These are phyloP conservation scores for Xanthia icteritia DNA, from an alignment of 2,888 invertebrate genomes.

Conservation along the genomic window DNA sequence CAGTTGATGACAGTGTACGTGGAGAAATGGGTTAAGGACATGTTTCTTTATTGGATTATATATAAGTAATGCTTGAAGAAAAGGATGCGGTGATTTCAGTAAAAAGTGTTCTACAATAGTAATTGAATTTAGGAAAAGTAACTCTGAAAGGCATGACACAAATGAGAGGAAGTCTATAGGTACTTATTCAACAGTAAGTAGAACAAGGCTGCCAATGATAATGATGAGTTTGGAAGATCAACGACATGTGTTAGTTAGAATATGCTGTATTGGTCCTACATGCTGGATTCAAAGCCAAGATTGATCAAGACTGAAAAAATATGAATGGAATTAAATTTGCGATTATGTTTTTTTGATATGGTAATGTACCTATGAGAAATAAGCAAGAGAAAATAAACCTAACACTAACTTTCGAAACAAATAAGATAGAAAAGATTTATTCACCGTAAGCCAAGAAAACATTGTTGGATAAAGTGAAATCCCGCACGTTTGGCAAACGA, in stretches of 20 bases:
- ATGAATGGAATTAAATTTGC: not conserved
- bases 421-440: not conserved
- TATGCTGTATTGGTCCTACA: not conserved
- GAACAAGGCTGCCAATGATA: not conserved
- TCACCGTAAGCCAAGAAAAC: conserved; percentile 25
- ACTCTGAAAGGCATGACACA: not conserved
- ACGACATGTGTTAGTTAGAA: not conserved
- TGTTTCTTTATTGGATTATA: not conserved
- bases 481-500: conserved; percentile 35
- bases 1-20: conserved; percentile 5
- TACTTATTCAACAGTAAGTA: not conserved
- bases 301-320: not conserved
- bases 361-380: not conserved
- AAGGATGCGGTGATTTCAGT: not conserved
- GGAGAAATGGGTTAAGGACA: conserved; percentile 2
- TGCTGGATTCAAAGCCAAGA: not conserved
- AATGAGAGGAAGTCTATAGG: too few relatives aligned
- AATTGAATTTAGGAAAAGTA: not conserved
- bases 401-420: not conserved
- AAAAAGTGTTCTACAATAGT: not conserved
- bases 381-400: not conserved
- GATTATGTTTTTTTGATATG: too few relatives aligned
- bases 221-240: not conserved
- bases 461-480: conserved; percentile 29
- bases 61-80: not conserved